phyloP scores from a whole-genome alignment of 92 coral and sea anemone species.

The Palythoa grandis region DNA sequence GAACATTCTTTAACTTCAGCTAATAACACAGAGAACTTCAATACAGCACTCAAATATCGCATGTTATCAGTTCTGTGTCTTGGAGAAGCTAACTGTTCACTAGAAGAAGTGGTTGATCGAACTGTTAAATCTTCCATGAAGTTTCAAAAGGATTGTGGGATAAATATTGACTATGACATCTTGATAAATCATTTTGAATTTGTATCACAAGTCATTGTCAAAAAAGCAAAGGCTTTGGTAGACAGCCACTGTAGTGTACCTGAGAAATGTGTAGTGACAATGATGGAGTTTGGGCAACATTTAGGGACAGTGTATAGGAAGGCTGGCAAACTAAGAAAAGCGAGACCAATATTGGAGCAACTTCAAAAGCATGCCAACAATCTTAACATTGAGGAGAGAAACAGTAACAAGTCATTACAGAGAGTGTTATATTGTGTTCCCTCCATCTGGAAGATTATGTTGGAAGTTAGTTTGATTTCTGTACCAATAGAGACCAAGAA shows the following conservation, averaged over 20 bases:
- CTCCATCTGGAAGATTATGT: conserved; percentile 37
- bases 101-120: conserved; percentile 67
- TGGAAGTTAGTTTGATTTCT: conserved; percentile 18
- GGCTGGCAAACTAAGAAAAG: conserved; percentile 48
- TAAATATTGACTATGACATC: conserved; percentile 28
- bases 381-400: conserved; percentile 19
- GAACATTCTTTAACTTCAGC: conserved; percentile 52
- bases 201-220: conserved; percentile 40
- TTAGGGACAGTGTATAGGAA: conserved; percentile 63
- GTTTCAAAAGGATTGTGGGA: conserved; percentile 73
- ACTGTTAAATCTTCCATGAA: conserved; percentile 68
- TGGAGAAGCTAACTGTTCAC: conserved; percentile 55
- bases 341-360: conserved; percentile 55
- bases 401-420: conserved; percentile 39
- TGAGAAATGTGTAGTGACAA: conserved; percentile 24
- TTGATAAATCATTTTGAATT: conserved; percentile 53
- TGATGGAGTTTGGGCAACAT: conserved; percentile 79
- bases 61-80: conserved; percentile 57
- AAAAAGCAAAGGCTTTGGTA: conserved; percentile 17
- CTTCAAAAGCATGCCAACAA: conserved; percentile 49
- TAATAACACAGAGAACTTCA: conserved; percentile 19
- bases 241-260: background rate
- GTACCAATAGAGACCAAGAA: conserved; percentile 13
- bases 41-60: conserved; percentile 62
- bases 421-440: conserved; percentile 45